Percentiles rank a stretch among this genome's conserved stretches.
These are phyloP conservation scores for Paratilapia polleni DNA, from an alignment of 2,113 vertebrate genomes.

Conservation along the genomic window DNA sequence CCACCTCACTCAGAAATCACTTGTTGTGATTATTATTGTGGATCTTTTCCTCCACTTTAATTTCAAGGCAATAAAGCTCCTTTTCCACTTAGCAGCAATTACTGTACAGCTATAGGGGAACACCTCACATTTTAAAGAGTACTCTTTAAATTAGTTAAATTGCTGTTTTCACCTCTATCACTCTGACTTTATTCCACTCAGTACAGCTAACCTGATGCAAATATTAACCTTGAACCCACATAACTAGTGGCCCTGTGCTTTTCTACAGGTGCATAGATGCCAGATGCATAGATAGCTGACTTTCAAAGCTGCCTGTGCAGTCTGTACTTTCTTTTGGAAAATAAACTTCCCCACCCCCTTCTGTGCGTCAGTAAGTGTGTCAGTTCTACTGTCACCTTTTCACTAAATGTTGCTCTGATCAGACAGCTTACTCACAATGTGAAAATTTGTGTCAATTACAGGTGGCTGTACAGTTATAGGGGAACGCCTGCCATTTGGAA, in stretches of 20 bases:
- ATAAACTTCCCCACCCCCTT: neutral
- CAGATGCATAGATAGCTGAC: slow-evolving; percentile 29
- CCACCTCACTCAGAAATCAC: neutral
- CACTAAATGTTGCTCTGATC: neutral
- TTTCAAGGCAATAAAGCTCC: neutral
- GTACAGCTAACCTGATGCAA: neutral
- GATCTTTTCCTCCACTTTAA: neutral
- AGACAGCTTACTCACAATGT: neutral
- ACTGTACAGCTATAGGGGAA: neutral
- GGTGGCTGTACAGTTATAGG: neutral
- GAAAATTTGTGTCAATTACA: neutral
- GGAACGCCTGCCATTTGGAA: slow-evolving; percentile 26
- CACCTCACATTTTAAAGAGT: neutral
- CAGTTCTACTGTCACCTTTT: neutral
- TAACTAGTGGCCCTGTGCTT: neutral
- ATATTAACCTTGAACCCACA: neutral
- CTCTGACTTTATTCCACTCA: neutral
- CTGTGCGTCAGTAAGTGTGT: neutral
- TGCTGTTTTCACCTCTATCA: neutral
- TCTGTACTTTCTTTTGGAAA: neutral
- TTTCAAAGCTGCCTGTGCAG: slow-evolving; percentile 2
- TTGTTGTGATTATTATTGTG: no score
- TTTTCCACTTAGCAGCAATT: neutral
- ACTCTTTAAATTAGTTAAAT: neutral
- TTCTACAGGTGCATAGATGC: neutral